Evolutionary conservation across 2,888 invertebrate genomes (phyloP).

Genomic region (Hypselothyrea guttata): DNA sequence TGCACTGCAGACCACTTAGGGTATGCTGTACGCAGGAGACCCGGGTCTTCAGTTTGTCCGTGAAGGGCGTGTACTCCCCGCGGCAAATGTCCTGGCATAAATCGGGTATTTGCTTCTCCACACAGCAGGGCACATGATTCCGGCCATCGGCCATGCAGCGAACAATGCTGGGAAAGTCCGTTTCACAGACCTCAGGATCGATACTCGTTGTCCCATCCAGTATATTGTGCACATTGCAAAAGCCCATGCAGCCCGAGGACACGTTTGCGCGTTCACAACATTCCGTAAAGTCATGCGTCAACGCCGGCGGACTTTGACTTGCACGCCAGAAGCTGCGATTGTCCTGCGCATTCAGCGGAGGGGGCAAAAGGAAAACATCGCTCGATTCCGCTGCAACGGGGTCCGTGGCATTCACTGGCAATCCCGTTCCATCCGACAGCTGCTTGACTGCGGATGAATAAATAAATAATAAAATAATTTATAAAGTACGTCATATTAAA

Average conservation of each 20-base stretch:
- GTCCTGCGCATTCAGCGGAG: slow-evolving; percentile 75
- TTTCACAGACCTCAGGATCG: slow-evolving; percentile 91
- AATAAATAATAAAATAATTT: no score
- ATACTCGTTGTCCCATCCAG: slow-evolving; percentile 89
- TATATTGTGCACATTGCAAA: slow-evolving; percentile 90
- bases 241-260: slow-evolving; percentile 88
- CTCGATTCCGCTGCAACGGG: slow-evolving; percentile 58
- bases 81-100: slow-evolving; percentile 93
- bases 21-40: slow-evolving; percentile 93
- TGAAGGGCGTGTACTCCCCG: slow-evolving; percentile 92
- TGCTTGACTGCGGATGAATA: slow-evolving; percentile 77
- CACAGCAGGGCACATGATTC: slow-evolving; percentile 93
- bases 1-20: slow-evolving; percentile 91
- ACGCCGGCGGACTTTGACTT: slow-evolving; percentile 76
- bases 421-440: slow-evolving; percentile 40
- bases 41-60: slow-evolving; percentile 91
- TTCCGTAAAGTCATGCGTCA: slow-evolving; percentile 90
- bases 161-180: slow-evolving; percentile 91
- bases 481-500: no score
- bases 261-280: slow-evolving; percentile 89
- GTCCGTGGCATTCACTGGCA: slow-evolving; percentile 41
- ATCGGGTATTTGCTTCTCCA: slow-evolving; percentile 90
- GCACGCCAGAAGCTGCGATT: slow-evolving; percentile 79
- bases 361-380: slow-evolving; percentile 77
- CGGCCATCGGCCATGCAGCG: slow-evolving; percentile 91